Base-by-base conservation (phyloP, 2,113 vertebrate genomes). In the Gymnarchus niloticus region DNA sequence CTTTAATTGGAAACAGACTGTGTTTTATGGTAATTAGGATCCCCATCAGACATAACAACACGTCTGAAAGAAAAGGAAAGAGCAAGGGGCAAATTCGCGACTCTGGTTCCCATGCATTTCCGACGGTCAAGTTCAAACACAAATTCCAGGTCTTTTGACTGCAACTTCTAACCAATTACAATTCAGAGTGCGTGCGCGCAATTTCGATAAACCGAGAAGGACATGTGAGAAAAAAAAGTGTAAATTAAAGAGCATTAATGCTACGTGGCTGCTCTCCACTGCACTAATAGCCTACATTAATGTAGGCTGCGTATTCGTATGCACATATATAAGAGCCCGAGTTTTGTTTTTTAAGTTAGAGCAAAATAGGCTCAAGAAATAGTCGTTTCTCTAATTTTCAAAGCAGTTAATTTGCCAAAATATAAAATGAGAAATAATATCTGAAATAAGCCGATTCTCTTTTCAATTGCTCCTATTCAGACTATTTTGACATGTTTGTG, bases 61-160 rank as follows among this genome's bases (percentile, higher is more conserved):
- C 89, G 89, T 88, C 51, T 86, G 86, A 82, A 86, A 93, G 92
- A 89, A 89, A 91, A 90, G 89, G 65, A 41, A 83, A 90, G 92
- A 87, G 90, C 91, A 90, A 87, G 90, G 89, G 94, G 94, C 90
- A 93, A 91, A 91, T 90, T 91, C 91, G 90, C 88, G 87, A 91
- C 91, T 93, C 92, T 89, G 92, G 93, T 93, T 92, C 91, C 91
- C 44, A 92, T 90, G 91, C 92, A 92, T 83, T 87, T 92, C 91
- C 85, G 84, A 90, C 92, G 92, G 93, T 94, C 94, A 95, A 95
- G 95, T 95, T 95, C 94, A 95, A 94, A 92, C 92, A 85, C 93
- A 89, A 87, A 80, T 86, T 87, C 87, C 84, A 85, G 81, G 78
- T 82, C 81, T 44, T 80, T 82, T 48, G 76, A 78, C 76, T n/a